Evolutionary conservation across 2,797 vertebrate genomes (phyloP).

Genomic region (Enteromius treurensis): DNA sequence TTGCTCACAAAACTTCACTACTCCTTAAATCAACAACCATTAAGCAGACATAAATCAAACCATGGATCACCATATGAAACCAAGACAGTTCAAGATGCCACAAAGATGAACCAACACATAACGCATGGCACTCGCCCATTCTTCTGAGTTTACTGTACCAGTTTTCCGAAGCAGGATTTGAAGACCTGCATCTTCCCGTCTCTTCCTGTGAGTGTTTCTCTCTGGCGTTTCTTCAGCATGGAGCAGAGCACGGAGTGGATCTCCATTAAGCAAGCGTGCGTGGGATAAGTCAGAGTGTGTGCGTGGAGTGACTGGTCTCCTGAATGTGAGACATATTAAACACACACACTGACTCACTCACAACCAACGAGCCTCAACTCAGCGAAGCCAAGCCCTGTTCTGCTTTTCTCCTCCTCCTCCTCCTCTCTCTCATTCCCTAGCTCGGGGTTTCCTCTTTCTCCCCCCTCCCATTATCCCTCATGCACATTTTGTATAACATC

Average conservation of each 20-base stretch:
- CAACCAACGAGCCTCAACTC: conserved; percentile 54
- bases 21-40: background rate
- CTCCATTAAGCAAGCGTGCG: conserved; percentile 57
- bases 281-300: conserved; percentile 16
- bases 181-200: conserved; percentile 60
- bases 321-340: conserved; percentile 53
- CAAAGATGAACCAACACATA: background rate
- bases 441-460: conserved; percentile 28
- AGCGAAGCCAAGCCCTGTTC: conserved; percentile 51
- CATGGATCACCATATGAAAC: background rate
- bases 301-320: conserved; percentile 44
- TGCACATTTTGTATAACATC: conserved; percentile 8
- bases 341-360: conserved; percentile 52
- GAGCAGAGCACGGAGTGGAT: conserved; percentile 29
- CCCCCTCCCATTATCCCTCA: background rate
- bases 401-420: conserved; percentile 37
- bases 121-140: background rate
- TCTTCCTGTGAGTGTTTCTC: conserved; percentile 26
- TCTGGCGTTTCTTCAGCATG: conserved; percentile 19
- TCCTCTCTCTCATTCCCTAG: conserved; percentile 34
- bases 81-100: background rate
- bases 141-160: conserved; percentile 48
- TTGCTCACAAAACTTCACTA: background rate
- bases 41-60: background rate
- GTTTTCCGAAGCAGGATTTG: conserved; percentile 64